These are phyloP conservation scores for Terrapene triunguis DNA, from an alignment of 2,113 vertebrate genomes.

Conservation along the genomic window DNA sequence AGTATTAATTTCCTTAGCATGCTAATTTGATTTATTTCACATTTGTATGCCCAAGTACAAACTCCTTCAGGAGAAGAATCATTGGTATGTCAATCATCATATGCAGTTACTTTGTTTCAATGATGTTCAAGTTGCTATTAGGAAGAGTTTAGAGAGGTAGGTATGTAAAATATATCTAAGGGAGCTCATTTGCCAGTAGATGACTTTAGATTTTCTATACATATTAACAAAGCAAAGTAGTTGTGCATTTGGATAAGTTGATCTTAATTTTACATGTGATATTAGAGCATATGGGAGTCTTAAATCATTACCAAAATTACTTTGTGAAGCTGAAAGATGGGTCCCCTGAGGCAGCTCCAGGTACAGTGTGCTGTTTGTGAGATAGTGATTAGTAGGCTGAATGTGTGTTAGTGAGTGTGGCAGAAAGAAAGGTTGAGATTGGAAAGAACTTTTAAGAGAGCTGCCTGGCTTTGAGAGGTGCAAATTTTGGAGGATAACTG, in stretches of 20 bases:
- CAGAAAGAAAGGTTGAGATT: neutral
- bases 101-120: slow-evolving; percentile 17
- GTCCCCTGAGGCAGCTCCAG: neutral
- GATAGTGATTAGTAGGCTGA: neutral
- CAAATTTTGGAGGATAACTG: neutral
- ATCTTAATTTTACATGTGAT: slow-evolving; percentile 43
- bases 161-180: slow-evolving; percentile 30
- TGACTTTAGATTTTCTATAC: neutral
- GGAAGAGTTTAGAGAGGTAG: slow-evolving; percentile 24
- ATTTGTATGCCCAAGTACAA: slow-evolving; percentile 55
- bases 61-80: slow-evolving; percentile 35
- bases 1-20: slow-evolving; percentile 53
- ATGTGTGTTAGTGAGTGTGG: neutral
- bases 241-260: slow-evolving; percentile 13
- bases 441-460: neutral
- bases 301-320: slow-evolving; percentile 15
- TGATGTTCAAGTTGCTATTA: slow-evolving; percentile 36
- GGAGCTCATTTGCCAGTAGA: neutral
- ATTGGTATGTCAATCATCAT: slow-evolving; percentile 39
- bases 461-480: neutral
- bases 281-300: slow-evolving; percentile 16
- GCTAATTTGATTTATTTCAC: slow-evolving; percentile 65
- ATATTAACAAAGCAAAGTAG: slow-evolving; percentile 33
- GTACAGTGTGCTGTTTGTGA: neutral
- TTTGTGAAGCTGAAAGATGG: neutral